Evolutionary conservation across 2,797 vertebrate genomes (phyloP), one percentile per base, ranked within the genome.

Genomic region (Artibeus lituratus): DNA sequence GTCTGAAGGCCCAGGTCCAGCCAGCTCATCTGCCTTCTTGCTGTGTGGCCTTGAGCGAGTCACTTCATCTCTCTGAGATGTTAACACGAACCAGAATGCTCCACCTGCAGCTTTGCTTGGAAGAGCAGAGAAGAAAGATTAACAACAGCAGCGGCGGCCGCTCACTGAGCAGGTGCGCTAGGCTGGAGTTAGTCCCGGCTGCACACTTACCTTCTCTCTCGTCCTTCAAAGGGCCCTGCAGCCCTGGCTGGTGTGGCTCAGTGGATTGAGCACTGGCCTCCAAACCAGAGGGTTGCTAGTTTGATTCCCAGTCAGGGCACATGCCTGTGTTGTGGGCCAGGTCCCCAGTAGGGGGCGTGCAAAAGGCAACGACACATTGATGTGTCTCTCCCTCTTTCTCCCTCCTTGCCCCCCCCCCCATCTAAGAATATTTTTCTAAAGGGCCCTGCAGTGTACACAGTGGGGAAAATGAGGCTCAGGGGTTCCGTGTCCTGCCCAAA

Each of bases 131-230:
- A 42, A 24, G 19, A 16, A 11, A 1, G 42, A 3, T 19, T 2
- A 12, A 14, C 0, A 14, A 6, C 29, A 47, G 19, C 59, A 35
- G 32, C 57, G 32, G n/a, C 65, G 1, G 0, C 7, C 1, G 1
- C 24, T 10, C 12, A 6, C 32, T 15, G 55, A 47, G 85, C 15
- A 1, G 0, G 2, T 6, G 53, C 3, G 6, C 35, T 3, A 5
- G 5, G 0, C 5, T 24, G 51, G 69, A 24, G 4, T 59, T 10
- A 0, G 70, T 4, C 9, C 53, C 2, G 5, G 37, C 22, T 29
- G 42, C 10, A 26, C 21, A 0, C 2, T 0, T 21, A 0, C 42
- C 16, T 62, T 35, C n/a, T 26, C 2, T 76, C 55, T 47, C 0
- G 24, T 10, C 21, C 85, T 76, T 11, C 22, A 35, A 0, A 3